phyloP scores from a whole-genome alignment of 2,797 vertebrate genomes.

The Craterocephalus amniculus region DNA sequence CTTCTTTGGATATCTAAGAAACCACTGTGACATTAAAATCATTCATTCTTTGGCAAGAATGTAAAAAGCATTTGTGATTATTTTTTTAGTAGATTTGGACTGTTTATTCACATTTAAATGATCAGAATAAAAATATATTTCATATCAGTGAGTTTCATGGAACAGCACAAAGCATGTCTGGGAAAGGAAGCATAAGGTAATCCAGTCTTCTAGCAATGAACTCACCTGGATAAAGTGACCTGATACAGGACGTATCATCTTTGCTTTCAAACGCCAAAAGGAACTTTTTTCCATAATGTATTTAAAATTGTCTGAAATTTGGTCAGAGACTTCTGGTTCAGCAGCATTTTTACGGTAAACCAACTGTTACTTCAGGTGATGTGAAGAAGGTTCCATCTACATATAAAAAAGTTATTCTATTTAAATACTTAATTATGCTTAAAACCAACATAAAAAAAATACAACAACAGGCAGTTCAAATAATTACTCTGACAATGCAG shows the following conservation, averaged over 20 bases:
- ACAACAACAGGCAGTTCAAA: too few species aligned
- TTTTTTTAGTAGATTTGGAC: slow-evolving; percentile 23
- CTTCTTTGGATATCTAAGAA: slow-evolving; percentile 34
- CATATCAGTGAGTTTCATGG: slow-evolving; percentile 47
- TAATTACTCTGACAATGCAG: too few species aligned
- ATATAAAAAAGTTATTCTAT: not conserved
- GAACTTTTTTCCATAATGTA: not conserved
- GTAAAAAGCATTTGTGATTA: not conserved
- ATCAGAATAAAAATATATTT: slow-evolving; percentile 48
- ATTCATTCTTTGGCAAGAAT: slow-evolving; percentile 3
- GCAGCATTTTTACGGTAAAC: not conserved
- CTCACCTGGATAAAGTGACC: slow-evolving; percentile 60
- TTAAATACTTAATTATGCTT: too few species aligned
- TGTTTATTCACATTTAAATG: slow-evolving; percentile 15
- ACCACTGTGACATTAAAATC: slow-evolving; percentile 5
- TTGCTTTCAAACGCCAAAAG: slow-evolving; percentile 37
- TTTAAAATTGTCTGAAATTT: slow-evolving; percentile 1
- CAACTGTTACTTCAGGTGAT: not conserved
- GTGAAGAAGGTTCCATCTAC: not conserved
- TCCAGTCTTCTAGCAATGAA: slow-evolving; percentile 61
- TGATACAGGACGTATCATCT: slow-evolving; percentile 57
- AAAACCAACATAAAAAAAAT: too few species aligned
- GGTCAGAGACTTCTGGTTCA: not conserved
- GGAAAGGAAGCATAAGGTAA: slow-evolving; percentile 50
- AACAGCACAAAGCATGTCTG: slow-evolving; percentile 47